Conservation (phyloP, 2,113 vertebrate species). For the Microtus richardsoni region DNA sequence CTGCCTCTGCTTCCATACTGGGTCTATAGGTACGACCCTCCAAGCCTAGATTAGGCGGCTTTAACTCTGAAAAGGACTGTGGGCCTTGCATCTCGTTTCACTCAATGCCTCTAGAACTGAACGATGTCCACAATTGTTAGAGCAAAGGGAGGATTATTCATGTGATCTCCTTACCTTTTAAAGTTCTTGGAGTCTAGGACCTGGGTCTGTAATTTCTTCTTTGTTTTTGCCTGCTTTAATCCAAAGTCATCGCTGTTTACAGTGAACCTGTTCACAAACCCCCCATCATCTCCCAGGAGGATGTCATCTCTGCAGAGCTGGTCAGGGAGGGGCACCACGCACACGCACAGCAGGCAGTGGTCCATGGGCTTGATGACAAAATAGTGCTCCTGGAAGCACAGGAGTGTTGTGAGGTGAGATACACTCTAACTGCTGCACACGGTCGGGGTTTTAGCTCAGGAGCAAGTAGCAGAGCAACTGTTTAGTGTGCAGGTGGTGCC, state of each 20-base stretch:
- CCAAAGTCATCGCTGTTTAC: constrained; percentile 84
- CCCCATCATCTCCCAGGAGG: constrained; percentile 87
- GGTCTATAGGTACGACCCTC: not conserved
- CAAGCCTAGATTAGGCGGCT: not conserved
- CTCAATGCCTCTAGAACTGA: not conserved
- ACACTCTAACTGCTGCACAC: not conserved
- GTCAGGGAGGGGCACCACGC: constrained; percentile 67
- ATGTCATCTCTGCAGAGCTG: constrained; percentile 81
- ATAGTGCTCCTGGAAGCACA: constrained; percentile 82
- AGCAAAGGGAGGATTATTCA: not conserved
- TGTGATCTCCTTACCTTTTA: constrained; percentile 79
- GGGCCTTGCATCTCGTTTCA: not conserved
- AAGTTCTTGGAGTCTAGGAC: constrained; percentile 83
- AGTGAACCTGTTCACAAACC: constrained; percentile 84
- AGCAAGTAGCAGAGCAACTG: not conserved
- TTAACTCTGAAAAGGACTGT: not conserved
- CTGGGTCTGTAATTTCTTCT: constrained; percentile 74
- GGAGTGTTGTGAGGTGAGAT: not conserved
- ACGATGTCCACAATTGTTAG: not conserved
- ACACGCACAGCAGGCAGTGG: constrained; percentile 85
- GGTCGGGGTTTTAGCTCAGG: not conserved
- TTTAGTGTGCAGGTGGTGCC: not conserved
- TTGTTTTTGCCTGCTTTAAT: constrained; percentile 79
- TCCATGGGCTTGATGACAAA: constrained; percentile 86
- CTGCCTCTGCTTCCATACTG: not conserved